Conservation (phyloP, 2,113 vertebrate species). For the Pungitius pungitius region DNA sequence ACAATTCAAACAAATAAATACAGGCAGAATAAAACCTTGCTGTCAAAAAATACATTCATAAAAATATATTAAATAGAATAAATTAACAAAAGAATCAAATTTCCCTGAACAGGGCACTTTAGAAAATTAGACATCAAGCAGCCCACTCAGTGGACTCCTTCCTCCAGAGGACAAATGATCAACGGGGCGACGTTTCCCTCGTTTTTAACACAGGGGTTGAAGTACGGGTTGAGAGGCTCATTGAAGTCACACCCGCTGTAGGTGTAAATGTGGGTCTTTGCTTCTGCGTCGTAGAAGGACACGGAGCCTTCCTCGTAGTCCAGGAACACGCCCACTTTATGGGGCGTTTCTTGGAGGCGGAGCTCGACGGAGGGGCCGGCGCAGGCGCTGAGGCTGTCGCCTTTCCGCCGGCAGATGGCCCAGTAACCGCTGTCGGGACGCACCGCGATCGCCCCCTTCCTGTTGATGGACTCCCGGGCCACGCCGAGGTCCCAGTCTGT, state of each 20-base stretch:
- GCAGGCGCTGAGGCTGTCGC: conserved; percentile 49
- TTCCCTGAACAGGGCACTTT: too few relatives aligned
- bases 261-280: conserved; percentile 76
- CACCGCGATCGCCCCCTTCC: conserved; percentile 61
- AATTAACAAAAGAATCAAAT: too few relatives aligned
- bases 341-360: conserved; percentile 63
- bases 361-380: conserved; percentile 50
- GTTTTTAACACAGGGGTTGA: conserved; percentile 70
- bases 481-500: conserved; percentile 72
- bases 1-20: background rate
- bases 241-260: conserved; percentile 76
- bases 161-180: conserved; percentile 56
- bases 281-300: conserved; percentile 79
- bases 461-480: conserved; percentile 63
- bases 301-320: conserved; percentile 82
- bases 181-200: conserved; percentile 47
- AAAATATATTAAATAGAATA: too few relatives aligned
- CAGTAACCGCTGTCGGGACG: conserved; percentile 66
- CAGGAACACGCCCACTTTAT: conserved; percentile 80
- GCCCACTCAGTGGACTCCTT: background rate
- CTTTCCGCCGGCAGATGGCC: conserved; percentile 53
- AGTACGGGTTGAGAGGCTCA: conserved; percentile 81
- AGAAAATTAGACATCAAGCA: background rate
- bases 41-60: background rate
- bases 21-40: background rate